These are phyloP conservation scores for Mustelus asterias DNA, from an alignment of 2,113 vertebrate species.

Conservation along the genomic window DNA sequence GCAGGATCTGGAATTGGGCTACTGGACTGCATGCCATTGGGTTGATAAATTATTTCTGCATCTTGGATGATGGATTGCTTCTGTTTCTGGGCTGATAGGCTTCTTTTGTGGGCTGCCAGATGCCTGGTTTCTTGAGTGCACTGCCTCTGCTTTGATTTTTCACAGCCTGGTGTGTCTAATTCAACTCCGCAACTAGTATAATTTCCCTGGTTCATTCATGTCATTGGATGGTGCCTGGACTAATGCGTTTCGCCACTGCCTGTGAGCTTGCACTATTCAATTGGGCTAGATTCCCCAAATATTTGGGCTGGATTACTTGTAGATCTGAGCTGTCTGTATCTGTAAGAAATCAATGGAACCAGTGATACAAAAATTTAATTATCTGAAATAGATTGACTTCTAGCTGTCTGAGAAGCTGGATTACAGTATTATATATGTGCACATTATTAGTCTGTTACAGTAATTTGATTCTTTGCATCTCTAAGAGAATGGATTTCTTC, in stretches of 20 bases:
- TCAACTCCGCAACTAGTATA: background rate
- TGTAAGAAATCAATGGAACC: background rate
- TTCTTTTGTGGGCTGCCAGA: background rate
- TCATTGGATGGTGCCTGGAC: background rate
- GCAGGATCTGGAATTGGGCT: background rate
- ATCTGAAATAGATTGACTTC: background rate
- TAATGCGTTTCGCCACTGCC: background rate
- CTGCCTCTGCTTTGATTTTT: background rate
- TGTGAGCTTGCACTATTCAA: background rate
- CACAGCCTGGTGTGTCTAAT: background rate
- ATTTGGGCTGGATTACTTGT: background rate
- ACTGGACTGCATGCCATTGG: background rate
- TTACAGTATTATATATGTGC: background rate
- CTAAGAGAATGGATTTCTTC: background rate
- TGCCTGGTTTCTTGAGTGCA: slow-evolving; percentile 2
- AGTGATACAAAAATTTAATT: background rate
- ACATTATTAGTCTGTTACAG: background rate
- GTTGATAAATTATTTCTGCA: slow-evolving; percentile 25
- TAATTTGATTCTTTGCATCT: background rate
- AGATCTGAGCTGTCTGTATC: background rate
- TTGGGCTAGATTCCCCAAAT: background rate
- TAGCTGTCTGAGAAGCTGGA: background rate
- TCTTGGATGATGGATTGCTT: slow-evolving; percentile 3
- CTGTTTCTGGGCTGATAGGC: background rate
- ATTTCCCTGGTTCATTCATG: background rate